Evolutionary conservation across 2,888 invertebrate genomes (phyloP).

Genomic region (Eristalinus sepulchralis): DNA sequence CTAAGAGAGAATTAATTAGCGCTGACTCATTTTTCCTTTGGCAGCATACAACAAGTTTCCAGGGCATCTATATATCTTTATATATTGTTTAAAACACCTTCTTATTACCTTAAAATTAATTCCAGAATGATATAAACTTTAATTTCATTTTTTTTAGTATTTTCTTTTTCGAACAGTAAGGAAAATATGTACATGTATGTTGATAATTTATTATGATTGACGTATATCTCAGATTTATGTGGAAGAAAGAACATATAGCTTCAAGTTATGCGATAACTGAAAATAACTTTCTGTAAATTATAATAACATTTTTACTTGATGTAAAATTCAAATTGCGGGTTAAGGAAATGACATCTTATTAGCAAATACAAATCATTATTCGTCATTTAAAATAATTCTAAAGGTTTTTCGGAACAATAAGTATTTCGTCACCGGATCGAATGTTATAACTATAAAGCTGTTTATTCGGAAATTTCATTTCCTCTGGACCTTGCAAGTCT

Average conservation of each 20-base stretch:
- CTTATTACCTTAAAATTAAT: too few relatives aligned
- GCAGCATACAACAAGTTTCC: too few relatives aligned
- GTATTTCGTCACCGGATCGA: conserved; percentile 93
- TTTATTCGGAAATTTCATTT: conserved; percentile 93
- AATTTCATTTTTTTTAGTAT: background rate
- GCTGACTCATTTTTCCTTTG: too few relatives aligned
- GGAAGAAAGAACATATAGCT: background rate
- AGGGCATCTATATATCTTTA: too few relatives aligned
- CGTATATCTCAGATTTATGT: background rate
- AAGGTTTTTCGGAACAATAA: conserved; percentile 88
- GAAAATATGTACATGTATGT: background rate
- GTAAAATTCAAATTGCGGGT: conserved; percentile 16
- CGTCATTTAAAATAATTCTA: conserved; percentile 30
- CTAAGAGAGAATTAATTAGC: too few relatives aligned
- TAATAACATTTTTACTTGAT: conserved; percentile 5
- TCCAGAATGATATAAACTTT: background rate
- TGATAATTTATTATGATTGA: background rate
- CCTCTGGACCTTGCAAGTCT: conserved; percentile 90
- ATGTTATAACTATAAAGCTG: conserved; percentile 96
- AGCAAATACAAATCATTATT: conserved; percentile 42
- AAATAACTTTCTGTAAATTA: background rate
- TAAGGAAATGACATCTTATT: conserved; percentile 25
- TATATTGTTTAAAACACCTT: too few relatives aligned
- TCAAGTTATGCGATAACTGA: background rate
- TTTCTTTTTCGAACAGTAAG: background rate